phyloP scores from a whole-genome alignment of 2,888 invertebrate genomes.

The Parnassius orleans region DNA sequence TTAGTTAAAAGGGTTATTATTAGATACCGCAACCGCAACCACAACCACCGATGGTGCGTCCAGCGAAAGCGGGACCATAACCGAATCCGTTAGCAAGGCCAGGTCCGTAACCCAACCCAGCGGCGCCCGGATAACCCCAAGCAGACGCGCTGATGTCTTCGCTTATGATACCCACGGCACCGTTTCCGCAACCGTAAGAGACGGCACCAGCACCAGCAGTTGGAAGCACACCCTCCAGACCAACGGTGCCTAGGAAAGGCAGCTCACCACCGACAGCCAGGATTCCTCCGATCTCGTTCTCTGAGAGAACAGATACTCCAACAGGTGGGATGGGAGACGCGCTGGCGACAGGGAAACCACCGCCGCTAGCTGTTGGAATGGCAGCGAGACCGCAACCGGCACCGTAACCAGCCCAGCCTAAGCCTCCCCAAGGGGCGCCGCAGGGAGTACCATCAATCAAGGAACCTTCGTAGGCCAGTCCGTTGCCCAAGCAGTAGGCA shows the following conservation, averaged over 20 bases:
- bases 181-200: slow-evolving; percentile 40
- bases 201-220: slow-evolving; percentile 41
- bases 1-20: no score
- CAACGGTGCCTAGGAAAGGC: no score
- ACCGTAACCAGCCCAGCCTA: slow-evolving; percentile 16
- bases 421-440: slow-evolving; percentile 29
- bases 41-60: no score
- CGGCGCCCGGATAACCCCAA: slow-evolving; percentile 26
- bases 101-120: slow-evolving; percentile 26
- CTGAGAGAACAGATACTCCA: no score
- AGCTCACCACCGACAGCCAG: no score
- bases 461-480: slow-evolving; percentile 23
- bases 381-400: slow-evolving; percentile 23
- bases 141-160: slow-evolving; percentile 29
- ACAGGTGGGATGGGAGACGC: no score
- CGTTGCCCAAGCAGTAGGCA: slow-evolving; percentile 28
- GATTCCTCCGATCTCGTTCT: no score
- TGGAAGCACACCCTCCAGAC: no score
- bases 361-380: slow-evolving; percentile 28
- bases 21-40: no score
- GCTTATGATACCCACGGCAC: slow-evolving; percentile 29
- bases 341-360: slow-evolving; percentile 36
- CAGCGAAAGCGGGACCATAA: slow-evolving; percentile 6
- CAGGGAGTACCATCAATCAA: slow-evolving; percentile 25
- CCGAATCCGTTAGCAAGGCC: slow-evolving; percentile 26